These are phyloP conservation scores for Operophtera brumata DNA, from an alignment of 2,888 invertebrate species.

Conservation along the genomic window DNA sequence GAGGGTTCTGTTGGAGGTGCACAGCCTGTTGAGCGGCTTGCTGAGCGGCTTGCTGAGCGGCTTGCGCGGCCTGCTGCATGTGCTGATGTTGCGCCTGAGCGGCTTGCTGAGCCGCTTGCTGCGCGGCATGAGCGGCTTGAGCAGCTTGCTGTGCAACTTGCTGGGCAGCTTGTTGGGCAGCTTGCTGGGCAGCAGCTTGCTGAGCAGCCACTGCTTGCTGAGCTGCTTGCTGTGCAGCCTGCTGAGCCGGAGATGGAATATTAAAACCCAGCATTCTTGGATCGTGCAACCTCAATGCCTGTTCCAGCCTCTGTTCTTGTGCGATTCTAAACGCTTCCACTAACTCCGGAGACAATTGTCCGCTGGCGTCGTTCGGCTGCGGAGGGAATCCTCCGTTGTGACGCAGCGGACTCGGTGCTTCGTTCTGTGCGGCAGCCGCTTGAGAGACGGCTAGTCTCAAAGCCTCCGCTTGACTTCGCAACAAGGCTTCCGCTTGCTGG, in stretches of 20 bases:
- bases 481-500: constrained; percentile 89
- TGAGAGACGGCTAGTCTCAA: constrained; percentile 90
- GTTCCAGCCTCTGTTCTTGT: constrained; percentile 90
- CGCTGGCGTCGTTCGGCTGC: constrained; percentile 66
- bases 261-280: constrained; percentile 90
- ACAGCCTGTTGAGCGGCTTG: constrained; percentile 79
- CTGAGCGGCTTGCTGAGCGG: constrained; percentile 72
- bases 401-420: constrained; percentile 65
- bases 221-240: constrained; percentile 67
- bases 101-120: constrained; percentile 59
- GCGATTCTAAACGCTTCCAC: constrained; percentile 86
- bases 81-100: constrained; percentile 61
- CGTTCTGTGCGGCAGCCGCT: constrained; percentile 80
- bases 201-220: constrained; percentile 48
- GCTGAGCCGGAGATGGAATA: constrained; percentile 74
- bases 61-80: constrained; percentile 68
- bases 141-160: constrained; percentile 67
- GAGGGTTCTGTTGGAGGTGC: constrained; percentile 78
- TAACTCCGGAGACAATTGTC: constrained; percentile 85
- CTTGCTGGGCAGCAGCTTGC: constrained; percentile 39
- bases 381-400: constrained; percentile 75
- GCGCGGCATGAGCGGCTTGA: constrained; percentile 48
- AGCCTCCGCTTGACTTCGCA: constrained; percentile 92
- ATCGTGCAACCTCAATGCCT: constrained; percentile 90
- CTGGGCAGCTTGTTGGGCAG: constrained; percentile 53